These are phyloP conservation scores for Rhabdornis inornatus DNA, from an alignment of 2,113 vertebrate species.

Conservation along the genomic window DNA sequence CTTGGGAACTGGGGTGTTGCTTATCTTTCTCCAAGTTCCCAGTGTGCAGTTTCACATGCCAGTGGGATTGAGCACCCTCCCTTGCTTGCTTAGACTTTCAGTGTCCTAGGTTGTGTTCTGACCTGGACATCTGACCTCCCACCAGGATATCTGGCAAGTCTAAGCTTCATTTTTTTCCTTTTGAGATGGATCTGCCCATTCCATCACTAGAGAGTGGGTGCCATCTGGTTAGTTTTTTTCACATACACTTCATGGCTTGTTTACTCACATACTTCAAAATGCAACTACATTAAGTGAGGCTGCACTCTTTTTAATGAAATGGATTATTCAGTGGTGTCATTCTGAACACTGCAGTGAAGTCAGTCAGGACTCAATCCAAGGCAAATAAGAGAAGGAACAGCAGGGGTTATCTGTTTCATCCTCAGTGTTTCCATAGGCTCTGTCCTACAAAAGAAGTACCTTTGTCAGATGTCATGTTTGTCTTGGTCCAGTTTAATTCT, in stretches of 20 bases:
- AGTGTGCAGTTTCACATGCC: not conserved
- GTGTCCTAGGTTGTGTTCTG: not conserved
- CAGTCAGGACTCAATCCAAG: not conserved
- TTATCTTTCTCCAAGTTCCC: not conserved
- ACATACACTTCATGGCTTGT: not conserved
- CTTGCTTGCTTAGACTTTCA: not conserved
- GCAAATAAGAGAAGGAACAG: not conserved
- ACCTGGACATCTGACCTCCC: not conserved
- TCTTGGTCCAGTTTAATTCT: not conserved
- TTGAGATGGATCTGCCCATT: not conserved
- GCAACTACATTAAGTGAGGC: not conserved
- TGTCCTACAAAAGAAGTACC: not conserved
- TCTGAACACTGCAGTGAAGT: not conserved
- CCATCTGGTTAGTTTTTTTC: not conserved
- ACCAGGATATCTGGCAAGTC: not conserved
- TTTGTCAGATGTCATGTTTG: not conserved
- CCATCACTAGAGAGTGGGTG: not conserved
- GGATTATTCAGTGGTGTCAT: not conserved
- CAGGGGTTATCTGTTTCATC: not conserved
- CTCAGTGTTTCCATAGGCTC: not conserved
- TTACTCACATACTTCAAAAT: not conserved
- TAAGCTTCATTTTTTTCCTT: not conserved
- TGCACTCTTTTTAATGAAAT: not conserved
- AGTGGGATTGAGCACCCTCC: not conserved
- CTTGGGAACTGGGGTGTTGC: not conserved